Percentiles rank a stretch among this genome's conserved stretches.
Conservation (phyloP, 2,113 vertebrate species). For the Datnioides undecimradiatus region DNA sequence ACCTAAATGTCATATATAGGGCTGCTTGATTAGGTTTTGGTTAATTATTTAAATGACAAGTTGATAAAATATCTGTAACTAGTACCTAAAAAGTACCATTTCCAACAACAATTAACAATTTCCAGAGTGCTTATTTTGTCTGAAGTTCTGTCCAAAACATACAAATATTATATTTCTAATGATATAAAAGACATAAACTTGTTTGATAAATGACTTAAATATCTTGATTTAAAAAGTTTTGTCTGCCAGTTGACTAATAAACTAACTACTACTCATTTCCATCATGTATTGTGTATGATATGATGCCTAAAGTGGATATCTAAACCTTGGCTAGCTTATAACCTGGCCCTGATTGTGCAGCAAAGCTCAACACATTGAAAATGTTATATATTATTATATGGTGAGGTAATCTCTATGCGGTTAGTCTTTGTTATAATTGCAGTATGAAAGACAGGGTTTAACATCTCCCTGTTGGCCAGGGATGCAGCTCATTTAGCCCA, state of each 20-base stretch:
- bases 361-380: neutral
- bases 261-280: neutral
- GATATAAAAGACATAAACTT: neutral
- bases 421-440: neutral
- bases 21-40: neutral
- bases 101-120: no score
- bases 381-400: constrained; percentile 10
- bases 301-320: neutral
- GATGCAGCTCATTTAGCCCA: constrained; percentile 13
- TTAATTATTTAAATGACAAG: neutral
- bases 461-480: neutral
- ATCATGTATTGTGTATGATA: neutral
- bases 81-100: neutral
- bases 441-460: neutral
- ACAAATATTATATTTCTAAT: neutral
- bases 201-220: neutral
- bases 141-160: neutral
- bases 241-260: no score
- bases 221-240: no score
- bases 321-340: neutral
- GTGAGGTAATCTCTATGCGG: neutral
- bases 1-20: no score
- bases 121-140: neutral
- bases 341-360: neutral
- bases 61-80: neutral